Base-by-base conservation (phyloP, 2,888 invertebrate species). In the Aporophyla lueneburgensis region DNA sequence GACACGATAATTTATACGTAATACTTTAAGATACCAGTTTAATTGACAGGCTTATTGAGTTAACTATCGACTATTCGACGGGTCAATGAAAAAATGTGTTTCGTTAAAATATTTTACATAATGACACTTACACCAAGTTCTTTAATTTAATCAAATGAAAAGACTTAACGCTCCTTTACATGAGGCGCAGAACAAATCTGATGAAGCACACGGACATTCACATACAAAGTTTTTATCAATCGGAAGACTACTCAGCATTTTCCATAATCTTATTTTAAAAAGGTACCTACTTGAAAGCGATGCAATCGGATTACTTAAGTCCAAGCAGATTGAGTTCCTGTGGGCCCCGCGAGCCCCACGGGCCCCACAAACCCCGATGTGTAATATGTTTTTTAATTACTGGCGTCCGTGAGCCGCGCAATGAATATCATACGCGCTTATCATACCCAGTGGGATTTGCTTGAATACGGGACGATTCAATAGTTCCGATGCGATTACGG, bases 321-420 rank as follows among this genome's bases (percentile, higher is more conserved):
- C 91, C 91, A 92, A 91, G 91, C 78, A 87, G 84, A 87, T 86
- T 87, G 87, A 83, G 84, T 87, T 82, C 84, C 65, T 86, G 78
- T 63, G 88, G 87, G 54, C 46, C 78, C 58, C 70, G 7, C 40
- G 40, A 40, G 12, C 72, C 65, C 78, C 71, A n/a, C 46, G 27
- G 54, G 46, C 43, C 51, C 90, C 89, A 86, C 88, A 49, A 56
- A 12, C 78, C 74, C 76, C 77, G 56, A 81, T 78, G 76, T 90
- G 89, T 93, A 92, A 94, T 93, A 93, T 94, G 92, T 93, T 95
- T 94, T 94, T 94, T 95, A 95, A 95, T 95, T 94, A 95, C 92
- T 92, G 73, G 68, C 83, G 59, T 56, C 70, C 72, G 73, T 49
- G 66, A 73, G 80, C 49, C 33, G 43, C 81, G 84, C 85, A 84